phyloP scores from a whole-genome alignment of 2,113 vertebrate genomes.

The Boulengeromyrus knoepffleri region DNA sequence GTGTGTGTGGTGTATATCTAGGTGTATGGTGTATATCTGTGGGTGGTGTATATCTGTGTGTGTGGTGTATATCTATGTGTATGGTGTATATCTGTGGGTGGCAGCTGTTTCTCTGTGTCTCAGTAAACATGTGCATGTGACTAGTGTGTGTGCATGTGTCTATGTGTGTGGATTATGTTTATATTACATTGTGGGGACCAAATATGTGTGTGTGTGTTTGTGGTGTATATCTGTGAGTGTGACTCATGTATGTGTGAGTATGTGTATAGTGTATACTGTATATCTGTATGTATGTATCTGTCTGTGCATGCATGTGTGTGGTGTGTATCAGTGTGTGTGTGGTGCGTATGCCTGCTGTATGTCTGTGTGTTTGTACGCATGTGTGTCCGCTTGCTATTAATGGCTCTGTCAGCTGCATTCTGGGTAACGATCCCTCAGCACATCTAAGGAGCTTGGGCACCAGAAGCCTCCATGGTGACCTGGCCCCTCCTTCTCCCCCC shows the following conservation, averaged over 20 bases:
- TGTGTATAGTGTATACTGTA: not conserved
- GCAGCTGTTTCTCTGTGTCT: too few species aligned
- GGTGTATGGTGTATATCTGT: too few species aligned
- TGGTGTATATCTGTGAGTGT: too few species aligned
- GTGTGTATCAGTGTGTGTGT: not conserved
- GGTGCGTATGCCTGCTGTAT: not conserved
- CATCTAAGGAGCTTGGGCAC: not conserved
- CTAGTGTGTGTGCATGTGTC: too few species aligned
- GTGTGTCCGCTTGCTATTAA: constrained; percentile 8
- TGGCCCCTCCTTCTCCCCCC: not conserved
- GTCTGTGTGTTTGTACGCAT: not conserved
- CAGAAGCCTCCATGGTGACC: constrained; percentile 23
- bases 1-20: too few species aligned
- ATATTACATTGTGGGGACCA: too few species aligned
- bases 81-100: too few species aligned
- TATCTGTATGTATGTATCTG: not conserved
- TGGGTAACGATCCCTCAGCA: constrained; percentile 14
- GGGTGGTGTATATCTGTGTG: not conserved
- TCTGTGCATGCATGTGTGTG: not conserved
- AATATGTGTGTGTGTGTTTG: too few species aligned
- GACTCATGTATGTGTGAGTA: not conserved
- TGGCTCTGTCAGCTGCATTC: constrained; percentile 12
- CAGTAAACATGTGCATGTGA: too few species aligned
- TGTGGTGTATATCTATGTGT: too few species aligned
- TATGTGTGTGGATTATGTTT: too few species aligned